phyloP scores from a whole-genome alignment of 2,888 invertebrate genomes.

The Cataglyphis livida region DNA sequence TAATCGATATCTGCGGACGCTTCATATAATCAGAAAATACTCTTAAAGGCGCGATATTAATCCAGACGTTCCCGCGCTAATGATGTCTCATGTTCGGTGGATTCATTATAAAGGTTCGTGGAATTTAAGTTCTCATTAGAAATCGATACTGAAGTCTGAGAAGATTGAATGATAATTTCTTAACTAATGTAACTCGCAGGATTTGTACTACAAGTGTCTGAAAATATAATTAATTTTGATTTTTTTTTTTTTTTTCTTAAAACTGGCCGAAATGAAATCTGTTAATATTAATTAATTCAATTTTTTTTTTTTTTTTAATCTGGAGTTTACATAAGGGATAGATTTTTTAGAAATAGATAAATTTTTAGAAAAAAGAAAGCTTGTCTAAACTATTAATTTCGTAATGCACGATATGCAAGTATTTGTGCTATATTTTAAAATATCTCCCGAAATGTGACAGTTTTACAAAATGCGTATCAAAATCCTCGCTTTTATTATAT shows the following conservation, averaged over 20 bases:
- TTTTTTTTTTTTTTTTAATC: not conserved
- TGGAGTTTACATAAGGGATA: not conserved
- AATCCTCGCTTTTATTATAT: constrained; percentile 33
- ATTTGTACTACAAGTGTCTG: not conserved
- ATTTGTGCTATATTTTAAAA: constrained; percentile 20
- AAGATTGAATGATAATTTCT: not conserved
- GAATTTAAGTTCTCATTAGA: constrained; percentile 9
- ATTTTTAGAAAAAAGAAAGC: not conserved
- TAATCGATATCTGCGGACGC: constrained; percentile 33
- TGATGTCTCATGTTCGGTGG: constrained; percentile 39
- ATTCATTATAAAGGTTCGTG: constrained; percentile 46
- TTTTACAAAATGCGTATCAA: not conserved
- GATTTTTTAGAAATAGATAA: not conserved
- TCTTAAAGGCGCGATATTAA: constrained; percentile 56
- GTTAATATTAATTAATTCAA: not conserved
- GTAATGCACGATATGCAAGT: not conserved
- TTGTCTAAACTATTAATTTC: constrained; percentile 1
- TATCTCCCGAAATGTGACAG: constrained; percentile 5
- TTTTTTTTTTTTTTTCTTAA: not conserved
- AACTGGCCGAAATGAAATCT: not conserved
- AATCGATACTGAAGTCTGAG: not conserved
- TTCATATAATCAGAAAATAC: constrained; percentile 38
- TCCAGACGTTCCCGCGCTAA: constrained; percentile 50
- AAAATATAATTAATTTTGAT: not conserved
- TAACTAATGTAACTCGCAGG: not conserved